Base-by-base conservation (phyloP, 2,888 invertebrate genomes). In the Noctua janthina region DNA sequence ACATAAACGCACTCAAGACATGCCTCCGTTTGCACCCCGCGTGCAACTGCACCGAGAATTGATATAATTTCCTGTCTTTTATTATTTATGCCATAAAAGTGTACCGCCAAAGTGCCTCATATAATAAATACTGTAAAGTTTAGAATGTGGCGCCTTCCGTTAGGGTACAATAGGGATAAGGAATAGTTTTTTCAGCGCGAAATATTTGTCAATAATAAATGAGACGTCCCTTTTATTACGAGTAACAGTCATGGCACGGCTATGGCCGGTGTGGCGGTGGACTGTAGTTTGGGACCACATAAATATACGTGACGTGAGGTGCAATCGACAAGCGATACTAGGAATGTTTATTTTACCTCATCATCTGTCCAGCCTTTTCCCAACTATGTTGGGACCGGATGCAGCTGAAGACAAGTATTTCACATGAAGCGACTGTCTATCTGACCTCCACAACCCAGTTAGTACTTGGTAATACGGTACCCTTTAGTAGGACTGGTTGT, bases 121-220 rank as follows among this genome's bases (percentile, higher is more conserved):
- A 79, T 76, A 76, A 93, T 95, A 95, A 94, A 95, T 92, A 94
- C 93, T 94, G 95, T 95, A 94, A 94, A 95, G 93, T 95, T 82
- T 90, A 88, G 92, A 91, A 94, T 91, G 93, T 94, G 96, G 96
- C 96, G 96, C 96, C 96, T 96, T 96, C 96, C 95, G 96, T 95
- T 95, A 93, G 91, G 89, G 93, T 93, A 94, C 84, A 92, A 93
- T 92, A 17, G 17, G 43, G 66, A 66, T 66, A 46, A 68, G 46
- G 68, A 68, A 29, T 49, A 92, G 92, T 94, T 95, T 94, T 95
- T 95, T 95, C 89, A 91, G 92, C 92, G 95, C 95, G 96, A 96
- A 96, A 96, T 96, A 96, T 96, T 96, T 96, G 96, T 96, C 95
- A 96, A 96, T 96, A 96, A 96, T 96, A 96, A 96, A 96, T 96